Conservation (phyloP, 1,140 invertebrate species). For the Lycorma delicatula region DNA sequence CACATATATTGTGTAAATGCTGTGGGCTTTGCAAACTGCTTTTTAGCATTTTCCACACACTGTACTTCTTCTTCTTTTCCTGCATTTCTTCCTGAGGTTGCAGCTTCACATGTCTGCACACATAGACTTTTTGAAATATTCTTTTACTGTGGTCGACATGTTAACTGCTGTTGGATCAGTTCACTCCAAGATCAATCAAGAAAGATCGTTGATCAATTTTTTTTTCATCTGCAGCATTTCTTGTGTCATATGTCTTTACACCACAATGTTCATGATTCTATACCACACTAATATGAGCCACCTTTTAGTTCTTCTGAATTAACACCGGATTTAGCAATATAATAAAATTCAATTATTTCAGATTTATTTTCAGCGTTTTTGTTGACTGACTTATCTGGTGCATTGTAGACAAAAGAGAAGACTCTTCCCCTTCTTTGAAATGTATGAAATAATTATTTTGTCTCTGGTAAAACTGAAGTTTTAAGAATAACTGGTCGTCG, state of each 20-base stretch:
- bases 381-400: conserved; percentile 24
- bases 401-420: conserved; percentile 35
- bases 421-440: conserved; percentile 22
- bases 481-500: conserved; percentile 5
- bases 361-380: conserved; percentile 26
- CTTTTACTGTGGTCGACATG: neutral
- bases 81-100: too few relatives aligned
- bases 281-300: conserved; percentile 32
- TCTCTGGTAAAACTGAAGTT: conserved; percentile 18
- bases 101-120: too few relatives aligned
- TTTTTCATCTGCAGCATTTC: conserved; percentile 1
- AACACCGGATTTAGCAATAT: conserved; percentile 32
- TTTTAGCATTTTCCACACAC: too few relatives aligned
- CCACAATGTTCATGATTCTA: conserved; percentile 27
- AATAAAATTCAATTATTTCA: conserved; percentile 30
- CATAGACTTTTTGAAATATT: too few relatives aligned
- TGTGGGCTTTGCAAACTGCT: too few relatives aligned
- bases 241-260: conserved; percentile 20
- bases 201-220: neutral
- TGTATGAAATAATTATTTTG: conserved; percentile 18
- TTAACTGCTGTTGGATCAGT: neutral
- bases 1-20: too few relatives aligned
- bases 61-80: too few relatives aligned
- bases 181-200: conserved; percentile 1
- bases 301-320: conserved; percentile 26